Base-by-base conservation (phyloP, 2,113 vertebrate genomes). In the Cinclus cinclus region DNA sequence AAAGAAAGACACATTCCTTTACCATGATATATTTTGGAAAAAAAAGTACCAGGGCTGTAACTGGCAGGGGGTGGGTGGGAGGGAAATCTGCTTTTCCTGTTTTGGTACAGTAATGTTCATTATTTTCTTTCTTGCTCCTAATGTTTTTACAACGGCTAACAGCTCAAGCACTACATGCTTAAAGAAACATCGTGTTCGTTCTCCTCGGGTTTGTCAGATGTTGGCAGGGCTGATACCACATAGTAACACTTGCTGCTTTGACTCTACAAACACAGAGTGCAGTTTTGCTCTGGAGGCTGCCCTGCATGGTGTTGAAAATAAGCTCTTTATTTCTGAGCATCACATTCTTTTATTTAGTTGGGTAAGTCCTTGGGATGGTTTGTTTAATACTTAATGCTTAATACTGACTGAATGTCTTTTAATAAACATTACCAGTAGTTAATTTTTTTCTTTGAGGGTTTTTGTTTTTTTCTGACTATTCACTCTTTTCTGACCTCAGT, bases 1-100 rank as follows among this genome's bases (percentile, higher is more conserved):
- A 77, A 85, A 85, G 88, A 92, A 89, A 63, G 42, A 82, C 79
- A 82, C 81, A 94, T 96, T 92, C 87, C 76, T 96, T 92, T 75
- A 59, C 49, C 80, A 30, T 96, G 91, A 95, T 47, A 55, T 46
- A 68, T 41, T 78, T 91, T 75, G 41, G 76, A 64, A 85, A 67
- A 83, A 85, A 90, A 75, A 83, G 35, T 84, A 58, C 42, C 19
- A 42, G 31, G 25, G 56, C 79, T 69, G 17, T 90, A 80, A 70
- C 71, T 82, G 53, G 78, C 10, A 22, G 64, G 79, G 46, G 25
- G 15, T 3, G 37, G 19, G 30, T 3, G 52, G 20, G 42, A 41
- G n/a, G 41, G 21, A 58, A 87, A 75, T 88, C 47, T 92, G 86
- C 62, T 83, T 79, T 94, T 92, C 83, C 87, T 89, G 80, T 70